Evolutionary conservation across 1,140 invertebrate species (phyloP), one percentile per base, ranked within the genome.

Genomic region (Zaprionus lachaisei): DNA sequence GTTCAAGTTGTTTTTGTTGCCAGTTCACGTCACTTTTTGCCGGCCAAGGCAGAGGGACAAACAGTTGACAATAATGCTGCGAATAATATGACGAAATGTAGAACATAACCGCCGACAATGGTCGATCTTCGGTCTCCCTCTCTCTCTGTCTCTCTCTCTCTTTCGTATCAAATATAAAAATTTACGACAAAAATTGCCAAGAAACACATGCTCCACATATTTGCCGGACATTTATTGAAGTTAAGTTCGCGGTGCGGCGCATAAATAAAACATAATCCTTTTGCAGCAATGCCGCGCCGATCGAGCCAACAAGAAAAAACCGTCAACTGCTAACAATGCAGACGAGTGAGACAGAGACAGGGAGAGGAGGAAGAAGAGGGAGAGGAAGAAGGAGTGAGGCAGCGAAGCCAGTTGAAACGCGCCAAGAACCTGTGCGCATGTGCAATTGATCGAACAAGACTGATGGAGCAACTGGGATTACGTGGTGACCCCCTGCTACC

Each of bases 171-270:
- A 91, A 80, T 79, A 85, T 91, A 92, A 87, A 92, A 92, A 92
- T 92, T 87, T 81, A 92, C 91, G 91, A 92, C 91, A 85, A 87
- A 91, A 91, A 91, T 92, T 89, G 90, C 78, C 77, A 82, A 82
- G 84, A 91, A 92, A 92, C 91, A 92, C 91, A 92, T 92, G 91
- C 91, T 92, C 91, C 91, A 92, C 91, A 92, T 92, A 92, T 91
- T 92, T 92, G 91, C 85, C 81, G 89, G 91, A 92, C 91, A 92
- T 92, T 92, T 92, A 92, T 92, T 92, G 91, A 90, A 92, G 91
- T 91, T 92, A 92, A 92, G 89, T 92, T 92, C 80, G 83, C 80
- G 80, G 75, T 77, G 79, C 70, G 80, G 79, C 74, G 79, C 91
- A 92, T 92, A 92, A 92, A 92, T 92, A 92, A 92, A 92, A 92